A percentile compares a stretch with the other conserved stretches of the same genome.
Evolutionary conservation across 2,113 vertebrate species (phyloP).

Genomic region (Notechis scutatus): DNA sequence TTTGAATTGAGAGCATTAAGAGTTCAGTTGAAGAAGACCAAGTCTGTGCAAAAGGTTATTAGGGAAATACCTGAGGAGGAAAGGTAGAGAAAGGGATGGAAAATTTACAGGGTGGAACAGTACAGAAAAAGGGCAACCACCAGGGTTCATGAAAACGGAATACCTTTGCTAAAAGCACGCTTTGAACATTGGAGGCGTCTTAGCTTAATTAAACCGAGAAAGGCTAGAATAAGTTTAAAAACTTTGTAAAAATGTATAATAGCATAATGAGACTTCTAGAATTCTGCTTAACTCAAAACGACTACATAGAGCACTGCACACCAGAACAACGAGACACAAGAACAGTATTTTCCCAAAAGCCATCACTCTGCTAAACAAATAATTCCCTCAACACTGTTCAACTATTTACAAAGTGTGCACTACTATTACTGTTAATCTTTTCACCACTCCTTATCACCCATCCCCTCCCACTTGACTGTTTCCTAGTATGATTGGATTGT

Average conservation of each 20-base stretch:
- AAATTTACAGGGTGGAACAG: neutral
- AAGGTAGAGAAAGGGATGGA: neutral
- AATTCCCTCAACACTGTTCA: no score
- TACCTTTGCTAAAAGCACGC: neutral
- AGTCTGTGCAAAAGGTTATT: neutral
- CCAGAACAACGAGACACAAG: no score
- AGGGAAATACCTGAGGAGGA: neutral
- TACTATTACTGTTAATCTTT: no score
- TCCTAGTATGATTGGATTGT: no score
- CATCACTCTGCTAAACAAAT: no score
- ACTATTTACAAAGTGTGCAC: no score
- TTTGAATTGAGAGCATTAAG: neutral
- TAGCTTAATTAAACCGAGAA: neutral
- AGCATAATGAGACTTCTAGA: neutral
- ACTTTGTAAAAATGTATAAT: no score
- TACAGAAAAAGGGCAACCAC: neutral
- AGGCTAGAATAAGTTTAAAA: neutral
- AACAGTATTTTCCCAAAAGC: no score
- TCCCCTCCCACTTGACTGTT: no score
- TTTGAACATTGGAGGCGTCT: neutral
- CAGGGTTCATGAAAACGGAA: neutral
- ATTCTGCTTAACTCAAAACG: neutral
- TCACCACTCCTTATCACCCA: no score
- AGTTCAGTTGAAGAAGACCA: neutral
- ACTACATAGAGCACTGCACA: no score